These are phyloP conservation scores for Rana temporaria DNA, from an alignment of 2,113 vertebrate species.

Conservation along the genomic window DNA sequence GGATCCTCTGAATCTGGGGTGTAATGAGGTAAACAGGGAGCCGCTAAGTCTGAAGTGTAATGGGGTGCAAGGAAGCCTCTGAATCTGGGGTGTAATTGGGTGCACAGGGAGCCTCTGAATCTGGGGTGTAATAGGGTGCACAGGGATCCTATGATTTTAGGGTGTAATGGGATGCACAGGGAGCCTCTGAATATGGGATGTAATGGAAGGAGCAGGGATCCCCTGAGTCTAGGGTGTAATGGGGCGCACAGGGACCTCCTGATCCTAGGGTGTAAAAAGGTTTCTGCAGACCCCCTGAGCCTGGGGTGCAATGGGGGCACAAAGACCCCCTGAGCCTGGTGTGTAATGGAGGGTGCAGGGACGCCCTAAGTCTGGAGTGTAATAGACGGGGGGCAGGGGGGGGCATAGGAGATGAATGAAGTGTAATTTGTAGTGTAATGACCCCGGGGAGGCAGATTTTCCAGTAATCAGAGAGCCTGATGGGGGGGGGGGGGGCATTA, in stretches of 20 bases:
- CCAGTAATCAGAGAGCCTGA: too few species aligned
- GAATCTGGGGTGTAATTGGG: neutral
- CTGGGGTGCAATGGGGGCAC: too few species aligned
- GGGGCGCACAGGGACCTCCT: neutral
- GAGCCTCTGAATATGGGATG: neutral
- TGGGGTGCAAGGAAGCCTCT: neutral
- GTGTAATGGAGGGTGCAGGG: too few species aligned
- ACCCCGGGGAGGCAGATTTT: too few species aligned
- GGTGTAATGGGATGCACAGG: neutral
- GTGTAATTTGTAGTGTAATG: too few species aligned
- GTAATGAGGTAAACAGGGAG: constrained; percentile 19
- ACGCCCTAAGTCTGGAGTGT: too few species aligned
- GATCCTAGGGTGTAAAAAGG: neutral
- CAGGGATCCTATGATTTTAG: neutral
- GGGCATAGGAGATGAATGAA: too few species aligned
- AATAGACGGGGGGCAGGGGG: too few species aligned
- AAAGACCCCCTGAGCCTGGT: neutral
- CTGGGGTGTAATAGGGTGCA: too few species aligned
- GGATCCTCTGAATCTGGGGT: neutral
- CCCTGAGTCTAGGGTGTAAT: neutral
- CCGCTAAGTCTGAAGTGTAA: too few species aligned
- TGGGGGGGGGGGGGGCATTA: too few species aligned
- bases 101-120: neutral
- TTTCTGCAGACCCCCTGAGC: neutral
- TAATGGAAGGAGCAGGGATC: neutral